These are phyloP conservation scores for Cnemophilus loriae DNA, from an alignment of 2,113 vertebrate species.

Conservation along the genomic window DNA sequence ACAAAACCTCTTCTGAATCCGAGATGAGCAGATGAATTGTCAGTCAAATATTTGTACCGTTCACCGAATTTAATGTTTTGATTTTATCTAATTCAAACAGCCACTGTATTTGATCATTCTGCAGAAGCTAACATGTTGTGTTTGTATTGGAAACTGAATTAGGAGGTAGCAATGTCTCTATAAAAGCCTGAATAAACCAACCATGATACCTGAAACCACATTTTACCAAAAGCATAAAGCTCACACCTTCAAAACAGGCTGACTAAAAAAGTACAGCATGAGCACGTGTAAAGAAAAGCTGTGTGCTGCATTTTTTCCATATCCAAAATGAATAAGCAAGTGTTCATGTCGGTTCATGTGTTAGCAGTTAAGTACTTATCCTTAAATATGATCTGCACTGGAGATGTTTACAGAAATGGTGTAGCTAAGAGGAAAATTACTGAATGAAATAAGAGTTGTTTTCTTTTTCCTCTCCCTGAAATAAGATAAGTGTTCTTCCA, in stretches of 20 bases:
- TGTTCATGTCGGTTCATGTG: not conserved
- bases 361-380: not conserved
- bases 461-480: accelerated
- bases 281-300: not conserved
- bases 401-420: not conserved
- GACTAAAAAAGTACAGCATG: not conserved
- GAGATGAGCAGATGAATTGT: conserved; percentile 3
- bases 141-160: conserved; percentile 3
- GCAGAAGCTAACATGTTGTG: not conserved
- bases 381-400: not conserved
- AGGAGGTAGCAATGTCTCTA: not conserved
- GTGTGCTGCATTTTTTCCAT: not conserved
- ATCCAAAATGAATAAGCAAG: not conserved
- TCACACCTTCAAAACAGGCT: not conserved
- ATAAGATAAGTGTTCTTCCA: not conserved
- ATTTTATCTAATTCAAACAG: conserved; percentile 30
- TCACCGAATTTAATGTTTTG: conserved; percentile 9
- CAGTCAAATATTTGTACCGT: conserved; percentile 26
- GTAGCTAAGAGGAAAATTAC: not conserved
- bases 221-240: not conserved
- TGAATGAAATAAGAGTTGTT: not conserved
- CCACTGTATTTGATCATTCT: conserved; percentile 21
- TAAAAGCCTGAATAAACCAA: not conserved
- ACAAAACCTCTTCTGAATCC: not conserved
- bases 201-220: not conserved